Evolutionary conservation across 2,113 vertebrate species (phyloP).

Genomic region (Colistium nudipinnis): DNA sequence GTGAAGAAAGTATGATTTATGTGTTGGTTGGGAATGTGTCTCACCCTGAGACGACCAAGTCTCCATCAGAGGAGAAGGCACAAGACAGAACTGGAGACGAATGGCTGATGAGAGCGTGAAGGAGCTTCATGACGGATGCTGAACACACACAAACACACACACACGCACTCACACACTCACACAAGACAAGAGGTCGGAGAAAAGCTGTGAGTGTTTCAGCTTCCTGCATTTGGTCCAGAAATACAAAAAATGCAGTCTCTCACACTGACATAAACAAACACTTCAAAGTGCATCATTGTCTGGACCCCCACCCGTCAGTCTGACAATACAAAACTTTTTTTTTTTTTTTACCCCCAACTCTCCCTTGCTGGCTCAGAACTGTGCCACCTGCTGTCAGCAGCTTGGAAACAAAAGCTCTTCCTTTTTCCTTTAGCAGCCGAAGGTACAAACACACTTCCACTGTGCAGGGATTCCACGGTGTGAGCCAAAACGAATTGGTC

Average conservation of each 20-base stretch:
- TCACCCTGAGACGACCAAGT: conserved; percentile 88
- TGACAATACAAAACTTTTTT: conserved; percentile 9
- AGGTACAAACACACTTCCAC: not conserved
- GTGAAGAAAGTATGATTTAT: too few species aligned
- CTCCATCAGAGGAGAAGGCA: conserved; percentile 88
- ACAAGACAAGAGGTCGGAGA: not conserved
- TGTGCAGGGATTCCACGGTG: not conserved
- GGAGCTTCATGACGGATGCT: conserved; percentile 83
- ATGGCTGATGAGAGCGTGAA: conserved; percentile 82
- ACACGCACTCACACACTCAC: not conserved
- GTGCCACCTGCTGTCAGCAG: conserved; percentile 58
- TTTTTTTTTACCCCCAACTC: conserved; percentile 9
- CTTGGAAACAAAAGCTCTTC: conserved; percentile 32
- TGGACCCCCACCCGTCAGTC: not conserved
- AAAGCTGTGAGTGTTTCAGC: not conserved
- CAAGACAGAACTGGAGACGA: conserved; percentile 89
- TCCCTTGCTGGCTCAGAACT: conserved; percentile 28
- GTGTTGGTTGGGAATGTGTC: conserved; percentile 10
- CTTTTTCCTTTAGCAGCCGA: conserved; percentile 7
- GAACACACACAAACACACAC: conserved; percentile 24
- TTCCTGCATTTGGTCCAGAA: not conserved
- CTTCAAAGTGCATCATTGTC: conserved; percentile 6
- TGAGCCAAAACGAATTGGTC: conserved; percentile 9
- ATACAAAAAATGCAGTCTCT: not conserved
- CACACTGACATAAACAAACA: conserved; percentile 2